A percentile compares a stretch with the other conserved stretches of the same genome.
Conservation (phyloP, 1,140 invertebrate genomes). For the Acromyrmex echinatior region DNA sequence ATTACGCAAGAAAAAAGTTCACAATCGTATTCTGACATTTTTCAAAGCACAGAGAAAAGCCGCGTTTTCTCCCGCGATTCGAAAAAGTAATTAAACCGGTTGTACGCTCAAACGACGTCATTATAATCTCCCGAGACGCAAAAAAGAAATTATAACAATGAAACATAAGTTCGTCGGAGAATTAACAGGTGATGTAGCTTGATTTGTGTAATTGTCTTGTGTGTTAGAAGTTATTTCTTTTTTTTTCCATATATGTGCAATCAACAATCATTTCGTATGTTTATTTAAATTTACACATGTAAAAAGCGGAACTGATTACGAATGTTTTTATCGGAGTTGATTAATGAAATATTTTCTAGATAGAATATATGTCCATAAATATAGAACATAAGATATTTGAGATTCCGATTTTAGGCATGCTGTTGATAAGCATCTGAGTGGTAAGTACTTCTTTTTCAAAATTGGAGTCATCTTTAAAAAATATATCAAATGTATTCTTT, state of each 20-base stretch:
- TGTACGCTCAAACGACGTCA: constrained; percentile 42
- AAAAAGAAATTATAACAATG: constrained; percentile 52
- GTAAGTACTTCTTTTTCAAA: constrained; percentile 5
- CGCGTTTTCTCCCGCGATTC: constrained; percentile 41
- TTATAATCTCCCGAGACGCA: constrained; percentile 49
- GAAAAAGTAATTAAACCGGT: constrained; percentile 56
- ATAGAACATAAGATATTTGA: too few species aligned
- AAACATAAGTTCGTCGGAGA: constrained; percentile 37
- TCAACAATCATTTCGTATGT: neutral
- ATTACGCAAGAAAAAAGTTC: constrained; percentile 49
- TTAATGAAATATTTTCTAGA: constrained; percentile 2
- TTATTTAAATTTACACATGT: constrained; percentile 4
- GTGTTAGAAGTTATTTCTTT: neutral
- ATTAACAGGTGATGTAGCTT: constrained; percentile 33
- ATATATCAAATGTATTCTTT: neutral
- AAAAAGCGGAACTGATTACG: neutral
- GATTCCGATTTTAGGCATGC: too few species aligned
- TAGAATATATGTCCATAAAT: too few species aligned
- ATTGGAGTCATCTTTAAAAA: neutral
- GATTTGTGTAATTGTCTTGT: constrained; percentile 6
- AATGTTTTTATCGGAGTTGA: neutral
- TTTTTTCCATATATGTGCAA: neutral
- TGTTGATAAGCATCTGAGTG: too few species aligned
- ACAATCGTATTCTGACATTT: constrained; percentile 47
- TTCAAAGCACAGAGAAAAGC: constrained; percentile 16